Conservation (phyloP, 2,113 vertebrate genomes). For the Octodon degus region DNA sequence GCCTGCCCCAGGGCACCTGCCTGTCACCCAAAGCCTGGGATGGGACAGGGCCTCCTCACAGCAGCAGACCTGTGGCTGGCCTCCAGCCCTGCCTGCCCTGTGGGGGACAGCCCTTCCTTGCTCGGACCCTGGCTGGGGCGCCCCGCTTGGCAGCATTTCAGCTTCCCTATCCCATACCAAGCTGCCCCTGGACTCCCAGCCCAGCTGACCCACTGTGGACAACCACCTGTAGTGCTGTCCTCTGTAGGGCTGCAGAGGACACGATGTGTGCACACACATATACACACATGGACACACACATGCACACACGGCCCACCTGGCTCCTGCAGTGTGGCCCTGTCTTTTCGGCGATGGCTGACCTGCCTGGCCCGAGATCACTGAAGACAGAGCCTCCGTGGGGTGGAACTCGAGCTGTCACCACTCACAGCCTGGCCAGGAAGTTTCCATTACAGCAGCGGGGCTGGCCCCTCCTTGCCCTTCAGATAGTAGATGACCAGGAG, state of each 20-base stretch:
- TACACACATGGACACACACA: fast-evolving
- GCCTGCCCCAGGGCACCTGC: no score
- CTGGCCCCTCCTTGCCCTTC: fast-evolving
- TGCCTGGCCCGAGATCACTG: not conserved
- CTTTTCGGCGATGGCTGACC: not conserved
- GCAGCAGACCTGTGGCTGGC: not conserved
- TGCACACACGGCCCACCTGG: not conserved
- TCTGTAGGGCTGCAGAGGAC: fast-evolving
- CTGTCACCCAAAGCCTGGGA: not conserved
- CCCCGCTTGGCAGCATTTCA: fast-evolving
- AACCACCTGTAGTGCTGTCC: not conserved
- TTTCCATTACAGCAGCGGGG: slow-evolving; percentile 54
- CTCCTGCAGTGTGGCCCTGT: not conserved
- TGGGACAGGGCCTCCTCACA: not conserved
- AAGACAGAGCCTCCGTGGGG: not conserved
- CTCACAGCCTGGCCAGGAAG: not conserved
- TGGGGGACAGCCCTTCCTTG: not conserved
- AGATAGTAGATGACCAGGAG: fast-evolving
- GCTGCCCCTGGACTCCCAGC: not conserved
- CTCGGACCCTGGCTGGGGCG: not conserved
- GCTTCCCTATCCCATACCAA: not conserved
- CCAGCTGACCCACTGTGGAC: fast-evolving
- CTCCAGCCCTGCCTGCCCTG: not conserved
- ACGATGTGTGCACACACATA: fast-evolving
- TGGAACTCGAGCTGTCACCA: not conserved